Evolutionary conservation across 35 echinoderm and acorn worm species (phyloP).

Genomic region (Ptychodera flava): DNA sequence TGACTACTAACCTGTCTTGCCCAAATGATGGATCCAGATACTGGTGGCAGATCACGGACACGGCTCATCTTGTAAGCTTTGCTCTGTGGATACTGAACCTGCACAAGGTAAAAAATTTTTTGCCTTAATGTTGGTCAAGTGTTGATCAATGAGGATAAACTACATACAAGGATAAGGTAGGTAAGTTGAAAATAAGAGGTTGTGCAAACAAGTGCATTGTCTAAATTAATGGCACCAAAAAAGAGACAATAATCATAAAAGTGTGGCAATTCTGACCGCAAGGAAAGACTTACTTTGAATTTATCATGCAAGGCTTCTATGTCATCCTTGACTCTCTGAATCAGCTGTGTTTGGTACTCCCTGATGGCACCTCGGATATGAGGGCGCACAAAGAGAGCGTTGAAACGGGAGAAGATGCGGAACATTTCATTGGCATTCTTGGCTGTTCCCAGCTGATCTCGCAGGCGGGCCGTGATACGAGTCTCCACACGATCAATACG

Average conservation of each 20-base stretch:
- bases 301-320: conserved; percentile 97
- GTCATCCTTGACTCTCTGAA: conserved; percentile 98
- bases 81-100: conserved; percentile 98
- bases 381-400: conserved; percentile 96
- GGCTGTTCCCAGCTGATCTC: conserved; percentile 95
- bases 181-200: too few species aligned
- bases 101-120: background rate
- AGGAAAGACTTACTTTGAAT: conserved; percentile 98
- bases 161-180: too few species aligned
- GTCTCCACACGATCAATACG: conserved; percentile 96
- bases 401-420: conserved; percentile 99
- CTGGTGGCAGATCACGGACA: conserved; percentile 92
- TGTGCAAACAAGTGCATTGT: too few species aligned
- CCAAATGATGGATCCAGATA: conserved; percentile 99
- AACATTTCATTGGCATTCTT: conserved; percentile 99
- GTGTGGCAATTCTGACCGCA: too few species aligned
- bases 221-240: too few species aligned
- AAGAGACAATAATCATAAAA: too few species aligned
- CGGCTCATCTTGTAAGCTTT: conserved; percentile 98
- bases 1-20: conserved; percentile 98
- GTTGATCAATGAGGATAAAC: too few species aligned
- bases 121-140: too few species aligned
- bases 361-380: conserved; percentile 96
- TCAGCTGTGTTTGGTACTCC: conserved; percentile 98
- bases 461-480: conserved; percentile 90